Evolutionary conservation across 1,140 invertebrate species (phyloP), one percentile per base, ranked within the genome.

Genomic region (Nomia melanderi): DNA sequence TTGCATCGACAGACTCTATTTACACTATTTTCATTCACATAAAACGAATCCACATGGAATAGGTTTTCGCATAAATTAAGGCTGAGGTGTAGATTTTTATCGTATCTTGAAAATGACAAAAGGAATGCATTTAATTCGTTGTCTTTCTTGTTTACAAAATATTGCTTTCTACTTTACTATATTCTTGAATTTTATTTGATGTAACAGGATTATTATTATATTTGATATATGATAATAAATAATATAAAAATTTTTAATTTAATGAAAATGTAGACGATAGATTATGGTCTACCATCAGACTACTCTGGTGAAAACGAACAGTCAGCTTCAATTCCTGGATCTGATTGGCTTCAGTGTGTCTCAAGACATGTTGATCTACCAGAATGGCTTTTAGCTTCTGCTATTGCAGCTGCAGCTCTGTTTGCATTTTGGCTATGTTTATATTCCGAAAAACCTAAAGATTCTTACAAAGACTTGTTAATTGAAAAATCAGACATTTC

Each of bases 341-440:
- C 86, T 2, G 92, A 93, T 84, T 93, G 93, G 93, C 82, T 94
- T 79, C 91, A 92, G 8, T 94, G 93, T 81, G 91, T 93, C 44
- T 93, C 93, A 4, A 89, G 90, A 39, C 93, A 94, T 78, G 93
- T 93, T 25, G 93, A 93, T 33, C 86, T 94, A 44, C 93, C 93
- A 4, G 89, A 91, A 20, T 92, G 93, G 88, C 72, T 94, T 53
- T 81, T 94, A 31, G 92, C 89, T 23, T 78, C 91, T 39, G 85
- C 90, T 29, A 90, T 93, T 41, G 88, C 92, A 71, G 82, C 90
- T 41, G 91, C 91, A 60, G 91, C 91, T 17, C 76, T 94, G 23
- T 90, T 91, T 41, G 92, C 93, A 79, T 86, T 93, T 25, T 94
- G 93, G 93, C 82, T 94, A 25, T 94, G 92, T 77, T 89, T 93